Percentiles rank a stretch among this genome's conserved stretches.
These are phyloP conservation scores for Lordiphosa collinella DNA, from an alignment of 1,140 invertebrate species.

Conservation along the genomic window DNA sequence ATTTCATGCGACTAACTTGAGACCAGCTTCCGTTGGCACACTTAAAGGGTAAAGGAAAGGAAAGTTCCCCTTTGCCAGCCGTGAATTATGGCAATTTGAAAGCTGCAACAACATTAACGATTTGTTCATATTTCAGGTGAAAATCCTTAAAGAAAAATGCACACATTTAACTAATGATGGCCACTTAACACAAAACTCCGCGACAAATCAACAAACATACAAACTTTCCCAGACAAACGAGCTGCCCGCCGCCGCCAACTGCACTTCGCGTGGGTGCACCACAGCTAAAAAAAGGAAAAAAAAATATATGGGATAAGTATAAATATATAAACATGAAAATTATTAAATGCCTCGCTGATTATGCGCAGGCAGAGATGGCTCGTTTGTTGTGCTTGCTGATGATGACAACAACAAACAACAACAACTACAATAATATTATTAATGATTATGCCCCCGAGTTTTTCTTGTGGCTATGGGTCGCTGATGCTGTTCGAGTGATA, in stretches of 20 bases:
- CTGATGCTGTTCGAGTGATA: slow-evolving; percentile 57
- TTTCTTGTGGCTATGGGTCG: slow-evolving; percentile 59
- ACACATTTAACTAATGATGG: slow-evolving; percentile 78
- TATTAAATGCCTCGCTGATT: slow-evolving; percentile 76
- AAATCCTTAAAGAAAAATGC: slow-evolving; percentile 77
- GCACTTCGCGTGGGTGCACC: slow-evolving; percentile 49
- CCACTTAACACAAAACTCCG: slow-evolving; percentile 70
- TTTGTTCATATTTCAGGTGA: slow-evolving; percentile 43
- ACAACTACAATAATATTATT: slow-evolving; percentile 78
- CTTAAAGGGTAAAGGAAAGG: slow-evolving; percentile 44
- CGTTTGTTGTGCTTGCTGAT: slow-evolving; percentile 60
- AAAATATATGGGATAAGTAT: slow-evolving; percentile 40
- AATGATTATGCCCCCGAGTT: slow-evolving; percentile 77
- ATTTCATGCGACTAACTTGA: slow-evolving; percentile 61
- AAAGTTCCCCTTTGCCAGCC: slow-evolving; percentile 41
- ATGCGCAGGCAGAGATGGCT: slow-evolving; percentile 53
- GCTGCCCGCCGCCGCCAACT: slow-evolving; percentile 7
- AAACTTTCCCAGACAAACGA: slow-evolving; percentile 61
- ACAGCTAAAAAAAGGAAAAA: slow-evolving; percentile 11
- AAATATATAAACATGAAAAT: slow-evolving; percentile 71
- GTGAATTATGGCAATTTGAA: slow-evolving; percentile 70
- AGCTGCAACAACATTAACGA: slow-evolving; percentile 44
- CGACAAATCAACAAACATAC: slow-evolving; percentile 69
- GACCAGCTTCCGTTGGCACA: slow-evolving; percentile 39
- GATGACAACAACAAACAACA: slow-evolving; percentile 31